Evolutionary conservation across 2,113 vertebrate genomes (phyloP).

Genomic region (Phrynosoma platyrhinos): DNA sequence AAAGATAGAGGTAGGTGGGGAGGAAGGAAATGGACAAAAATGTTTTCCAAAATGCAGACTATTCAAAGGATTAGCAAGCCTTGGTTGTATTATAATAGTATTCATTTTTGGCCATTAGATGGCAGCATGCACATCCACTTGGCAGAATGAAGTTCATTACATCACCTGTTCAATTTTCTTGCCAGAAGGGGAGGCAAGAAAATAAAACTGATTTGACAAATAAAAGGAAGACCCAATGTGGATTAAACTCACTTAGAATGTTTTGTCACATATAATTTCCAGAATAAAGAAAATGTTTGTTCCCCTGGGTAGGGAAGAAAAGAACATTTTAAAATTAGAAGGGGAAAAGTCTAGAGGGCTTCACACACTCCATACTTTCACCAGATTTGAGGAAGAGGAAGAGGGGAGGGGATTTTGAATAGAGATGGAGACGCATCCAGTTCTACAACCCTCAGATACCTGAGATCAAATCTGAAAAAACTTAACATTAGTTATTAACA

Average conservation of each 20-base stretch:
- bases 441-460: too few relatives aligned
- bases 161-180: not conserved
- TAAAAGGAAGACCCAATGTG: not conserved
- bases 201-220: not conserved
- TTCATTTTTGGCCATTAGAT: constrained; percentile 31
- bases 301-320: not conserved
- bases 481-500: too few relatives aligned
- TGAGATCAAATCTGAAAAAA: too few relatives aligned
- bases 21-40: too few relatives aligned
- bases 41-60: not conserved
- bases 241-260: constrained; percentile 3
- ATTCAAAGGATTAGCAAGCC: not conserved
- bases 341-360: not conserved
- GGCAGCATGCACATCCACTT: constrained; percentile 55
- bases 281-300: not conserved
- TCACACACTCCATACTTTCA: not conserved
- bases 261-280: constrained; percentile 14
- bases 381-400: too few relatives aligned
- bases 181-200: not conserved
- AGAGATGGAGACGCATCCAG: too few relatives aligned
- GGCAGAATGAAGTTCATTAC: fast-evolving
- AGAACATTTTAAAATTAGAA: not conserved
- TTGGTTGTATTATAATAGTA: not conserved
- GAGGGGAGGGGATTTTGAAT: too few relatives aligned
- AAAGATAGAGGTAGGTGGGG: not conserved